Evolutionary conservation across 2,113 vertebrate species (phyloP), one percentile per base, ranked within the genome.

Genomic region (Chauna torquata): DNA sequence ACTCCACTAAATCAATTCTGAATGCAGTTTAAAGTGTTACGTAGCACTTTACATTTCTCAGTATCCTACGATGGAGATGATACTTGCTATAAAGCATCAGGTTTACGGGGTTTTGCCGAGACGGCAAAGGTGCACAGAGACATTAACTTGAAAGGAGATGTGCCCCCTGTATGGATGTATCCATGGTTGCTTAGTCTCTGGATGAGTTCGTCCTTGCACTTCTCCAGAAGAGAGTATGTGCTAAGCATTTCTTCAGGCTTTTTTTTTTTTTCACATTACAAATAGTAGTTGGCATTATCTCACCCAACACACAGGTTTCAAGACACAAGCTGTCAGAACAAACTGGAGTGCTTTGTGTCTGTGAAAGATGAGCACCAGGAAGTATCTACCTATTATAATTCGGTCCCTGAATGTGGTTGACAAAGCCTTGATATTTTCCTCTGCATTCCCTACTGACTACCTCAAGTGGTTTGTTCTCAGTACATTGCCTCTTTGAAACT

Each of bases 221-320:
- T 76, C 74, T 88, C 34, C 36, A 83, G 86, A 83, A 83, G 36
- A 69, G 32, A 88, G 7, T 59, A 65, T 44, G 58, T 81, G 68
- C 68, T 77, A 74, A 91, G 36, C 72, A 82, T 91, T 95, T 79
- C 76, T 92, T 76, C 34, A 7, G 80, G 86, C 76, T 83, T 49
- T 16, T 91, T 83, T 49, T 16, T 91, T 88, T 91, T 84, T 83
- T 88, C 62, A 24, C 59, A 59, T 83, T 77, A 36, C 86, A 83
- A 65, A 80, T 55, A 93, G 59, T 69, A 74, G 72, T 77, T 91
- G 86, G 92, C 76, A 66, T 78, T 25, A 27, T 95, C 80, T 94
- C 77, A 80, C 69, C 72, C 64, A 65, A 18, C 54, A 80, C 17
- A n/a, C 17, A 74, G 34, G 59, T 83, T 94, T 86, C 77, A 77